Evolutionary conservation across 2,888 invertebrate genomes (phyloP).

Genomic region (Abscondita cerata): DNA sequence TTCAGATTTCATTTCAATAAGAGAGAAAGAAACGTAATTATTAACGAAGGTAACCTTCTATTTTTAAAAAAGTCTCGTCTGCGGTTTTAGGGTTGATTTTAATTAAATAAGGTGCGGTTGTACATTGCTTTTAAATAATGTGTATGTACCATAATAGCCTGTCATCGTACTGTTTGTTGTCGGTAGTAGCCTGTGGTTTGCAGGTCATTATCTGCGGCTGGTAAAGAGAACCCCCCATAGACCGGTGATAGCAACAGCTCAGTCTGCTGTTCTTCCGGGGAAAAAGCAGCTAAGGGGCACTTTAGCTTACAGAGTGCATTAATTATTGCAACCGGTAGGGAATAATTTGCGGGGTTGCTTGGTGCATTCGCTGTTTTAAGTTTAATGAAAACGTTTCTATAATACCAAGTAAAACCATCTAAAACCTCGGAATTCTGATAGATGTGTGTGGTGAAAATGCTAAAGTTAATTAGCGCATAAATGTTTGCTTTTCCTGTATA

Average conservation of each 20-base stretch:
- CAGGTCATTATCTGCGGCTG: slow-evolving; percentile 36
- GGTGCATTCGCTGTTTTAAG: slow-evolving; percentile 9
- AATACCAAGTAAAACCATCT: slow-evolving; percentile 4
- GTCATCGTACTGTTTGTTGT: slow-evolving; percentile 26
- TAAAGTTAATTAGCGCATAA: slow-evolving; percentile 6
- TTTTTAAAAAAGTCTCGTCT: background rate
- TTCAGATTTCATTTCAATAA: background rate
- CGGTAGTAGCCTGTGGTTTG: slow-evolving; percentile 29
- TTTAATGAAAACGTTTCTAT: slow-evolving; percentile 21
- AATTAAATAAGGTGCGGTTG: slow-evolving; percentile 17
- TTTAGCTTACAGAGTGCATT: slow-evolving; percentile 25
- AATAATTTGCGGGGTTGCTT: slow-evolving; percentile 17
- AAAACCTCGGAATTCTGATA: slow-evolving; percentile 1
- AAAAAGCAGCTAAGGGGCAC: slow-evolving; percentile 24
- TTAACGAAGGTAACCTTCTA: slow-evolving; percentile 1
- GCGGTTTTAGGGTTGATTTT: slow-evolving; percentile 5
- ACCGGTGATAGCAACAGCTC: slow-evolving; percentile 23
- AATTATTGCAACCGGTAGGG: slow-evolving; percentile 24
- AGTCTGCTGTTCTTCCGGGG: slow-evolving; percentile 27
- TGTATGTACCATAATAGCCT: slow-evolving; percentile 8
- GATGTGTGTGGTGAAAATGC: slow-evolving; percentile 5
- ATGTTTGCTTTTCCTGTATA: slow-evolving; percentile 3
- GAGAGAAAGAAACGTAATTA: background rate
- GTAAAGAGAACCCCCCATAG: slow-evolving; percentile 17
- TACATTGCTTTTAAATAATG: slow-evolving; percentile 5